Conservation (phyloP, 2,113 vertebrate species). For the Rhinolophus ferrumequinum region DNA sequence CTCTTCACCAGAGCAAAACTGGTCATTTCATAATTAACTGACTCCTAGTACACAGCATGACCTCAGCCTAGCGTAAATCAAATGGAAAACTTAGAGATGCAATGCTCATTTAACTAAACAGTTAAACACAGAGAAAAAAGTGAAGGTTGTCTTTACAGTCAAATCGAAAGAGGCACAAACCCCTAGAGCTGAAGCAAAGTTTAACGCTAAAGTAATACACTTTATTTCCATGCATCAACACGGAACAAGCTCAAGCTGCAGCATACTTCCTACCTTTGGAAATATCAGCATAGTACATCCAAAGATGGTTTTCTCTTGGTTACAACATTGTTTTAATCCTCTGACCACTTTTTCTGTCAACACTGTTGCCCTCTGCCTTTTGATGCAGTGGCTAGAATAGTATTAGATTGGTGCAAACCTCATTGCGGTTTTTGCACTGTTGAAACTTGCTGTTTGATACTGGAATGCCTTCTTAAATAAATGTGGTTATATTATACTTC, state of each 20-base stretch:
- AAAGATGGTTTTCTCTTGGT: background rate
- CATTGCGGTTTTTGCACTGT: too few species aligned
- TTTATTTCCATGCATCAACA: background rate
- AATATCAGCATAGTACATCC: background rate
- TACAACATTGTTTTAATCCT: constrained; percentile 19
- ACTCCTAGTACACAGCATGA: constrained; percentile 31
- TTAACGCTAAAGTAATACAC: constrained; percentile 51
- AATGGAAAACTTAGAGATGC: constrained; percentile 8
- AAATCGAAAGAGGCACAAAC: constrained; percentile 34
- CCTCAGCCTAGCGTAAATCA: background rate
- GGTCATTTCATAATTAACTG: constrained; percentile 56
- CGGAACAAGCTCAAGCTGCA: background rate
- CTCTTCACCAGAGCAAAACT: constrained; percentile 30
- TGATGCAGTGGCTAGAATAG: background rate
- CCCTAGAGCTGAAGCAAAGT: constrained; percentile 8
- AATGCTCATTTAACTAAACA: constrained; percentile 45
- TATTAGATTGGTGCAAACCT: too few species aligned
- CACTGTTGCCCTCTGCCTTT: background rate
- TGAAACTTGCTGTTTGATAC: too few species aligned
- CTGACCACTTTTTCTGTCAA: background rate
- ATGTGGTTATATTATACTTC: too few species aligned
- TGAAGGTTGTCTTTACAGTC: background rate
- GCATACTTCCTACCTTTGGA: background rate
- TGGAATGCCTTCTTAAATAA: background rate
- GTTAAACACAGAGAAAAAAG: background rate